Base-by-base conservation (phyloP, 2,113 vertebrate species). In the Cricetomys ansorgei region DNA sequence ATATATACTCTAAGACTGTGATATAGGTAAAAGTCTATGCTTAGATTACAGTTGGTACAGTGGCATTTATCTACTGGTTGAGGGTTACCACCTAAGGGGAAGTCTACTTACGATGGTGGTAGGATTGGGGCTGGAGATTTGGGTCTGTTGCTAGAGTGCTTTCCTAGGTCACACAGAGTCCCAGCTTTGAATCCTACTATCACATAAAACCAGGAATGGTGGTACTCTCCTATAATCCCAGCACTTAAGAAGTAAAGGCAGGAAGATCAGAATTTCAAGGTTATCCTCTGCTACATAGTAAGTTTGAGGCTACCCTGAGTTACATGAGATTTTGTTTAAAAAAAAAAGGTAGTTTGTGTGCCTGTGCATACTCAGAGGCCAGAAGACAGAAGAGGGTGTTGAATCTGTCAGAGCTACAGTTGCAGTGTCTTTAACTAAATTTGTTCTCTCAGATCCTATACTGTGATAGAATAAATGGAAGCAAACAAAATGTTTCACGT, bases 401-500 rank as follows among this genome's bases (percentile, higher is more conserved):
- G 34, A n/a, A 13, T 7, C 11, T 37, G 25, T 53, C 34, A 81
- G 53, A 57, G 21, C 37, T 57, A 50, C 29, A 34, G 48, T 21
- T 77, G 19, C 31, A 98, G 99, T 99, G 97, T 99, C 99, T 98
- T 99, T 99, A 97, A 99, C 99, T 98, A 98, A 98, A 99, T 99
- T 96, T 99, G 99, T 98, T 99, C 99, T 98, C 99, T 98, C 97
- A 99, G 98, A 94, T 99, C 99, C 97, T 99, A 98, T 97, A 99
- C 99, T 98, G 98, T 99, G 97, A 99, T 99, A 97, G 99, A 99
- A 98, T 99, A 99, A 97, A 99, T 99, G 98, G 99, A 99, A 87
- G 99, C 99, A 98, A 99, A 99, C 99, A 75, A n/a, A n/a, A n/a
- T 99, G 99, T 97, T 99, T 99, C 99, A 99, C 99, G 98, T 99